These are phyloP conservation scores for Chloroceryle inda DNA, from an alignment of 2,797 vertebrate species.

Conservation along the genomic window DNA sequence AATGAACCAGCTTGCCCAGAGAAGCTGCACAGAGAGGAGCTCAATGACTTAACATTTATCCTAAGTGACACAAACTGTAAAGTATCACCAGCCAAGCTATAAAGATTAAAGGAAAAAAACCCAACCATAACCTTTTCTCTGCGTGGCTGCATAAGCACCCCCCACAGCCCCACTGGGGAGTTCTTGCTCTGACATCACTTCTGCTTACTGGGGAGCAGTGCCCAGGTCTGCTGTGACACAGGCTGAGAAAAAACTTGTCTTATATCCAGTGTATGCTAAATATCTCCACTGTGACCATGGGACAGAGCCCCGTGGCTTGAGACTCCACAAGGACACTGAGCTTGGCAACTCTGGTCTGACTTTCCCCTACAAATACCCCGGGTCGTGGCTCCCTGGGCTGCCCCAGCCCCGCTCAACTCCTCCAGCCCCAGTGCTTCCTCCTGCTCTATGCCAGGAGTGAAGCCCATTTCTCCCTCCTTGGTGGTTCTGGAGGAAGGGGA, in stretches of 20 bases:
- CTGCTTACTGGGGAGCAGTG: not conserved
- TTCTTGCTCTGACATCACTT: rapidly evolving
- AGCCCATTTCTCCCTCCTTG: too few relatives aligned
- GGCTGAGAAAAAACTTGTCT: not conserved
- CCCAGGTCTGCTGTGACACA: not conserved
- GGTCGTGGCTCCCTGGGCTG: not conserved
- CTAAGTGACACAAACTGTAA: rapidly evolving
- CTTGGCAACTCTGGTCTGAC: not conserved
- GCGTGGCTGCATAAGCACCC: rapidly evolving
- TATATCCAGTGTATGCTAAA: not conserved
- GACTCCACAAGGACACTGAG: rapidly evolving
- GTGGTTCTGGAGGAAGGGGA: too few relatives aligned
- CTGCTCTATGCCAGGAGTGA: too few relatives aligned
- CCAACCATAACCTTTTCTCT: not conserved
- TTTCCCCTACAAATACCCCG: rapidly evolving
- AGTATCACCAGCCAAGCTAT: not conserved
- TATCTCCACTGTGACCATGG: not conserved
- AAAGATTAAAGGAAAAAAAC: not conserved
- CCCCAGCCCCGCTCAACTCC: rapidly evolving
- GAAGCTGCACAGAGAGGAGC: rapidly evolving
- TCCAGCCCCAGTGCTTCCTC: not conserved
- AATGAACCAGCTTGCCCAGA: not conserved
- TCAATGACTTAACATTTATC: too few relatives aligned
- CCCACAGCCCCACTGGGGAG: not conserved
- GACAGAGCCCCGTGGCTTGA: not conserved